Conservation (phyloP, 2,888 invertebrate genomes). For the Brassicogethes aeneus region DNA sequence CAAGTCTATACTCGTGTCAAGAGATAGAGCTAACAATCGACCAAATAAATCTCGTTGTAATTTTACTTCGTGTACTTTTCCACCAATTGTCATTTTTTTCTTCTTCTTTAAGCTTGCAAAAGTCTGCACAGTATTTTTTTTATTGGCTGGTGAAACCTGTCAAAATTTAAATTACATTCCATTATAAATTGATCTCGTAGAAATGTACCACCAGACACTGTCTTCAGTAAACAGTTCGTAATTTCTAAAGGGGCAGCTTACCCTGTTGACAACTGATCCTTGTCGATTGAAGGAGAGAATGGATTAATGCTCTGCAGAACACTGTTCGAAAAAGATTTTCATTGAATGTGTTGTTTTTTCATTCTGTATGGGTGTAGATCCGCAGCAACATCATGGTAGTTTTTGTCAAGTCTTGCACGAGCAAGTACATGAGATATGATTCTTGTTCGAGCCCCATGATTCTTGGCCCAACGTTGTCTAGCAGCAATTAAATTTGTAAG, state of each 20-base stretch:
- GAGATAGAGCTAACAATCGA: slow-evolving; percentile 14
- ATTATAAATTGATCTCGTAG: slow-evolving; percentile 11
- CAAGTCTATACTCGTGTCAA: slow-evolving; percentile 10
- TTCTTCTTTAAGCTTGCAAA: slow-evolving; percentile 14
- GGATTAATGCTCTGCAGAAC: slow-evolving; percentile 16
- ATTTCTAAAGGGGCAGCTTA: slow-evolving; percentile 1
- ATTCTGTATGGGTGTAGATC: slow-evolving; percentile 9
- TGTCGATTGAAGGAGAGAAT: slow-evolving; percentile 15
- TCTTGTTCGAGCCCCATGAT: slow-evolving; percentile 17
- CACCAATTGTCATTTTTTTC: slow-evolving; percentile 12
- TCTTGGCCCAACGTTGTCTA: slow-evolving; percentile 22
- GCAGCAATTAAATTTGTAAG: slow-evolving; percentile 22
- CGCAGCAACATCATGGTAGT: slow-evolving; percentile 5
- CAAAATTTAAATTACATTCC: slow-evolving; percentile 10
- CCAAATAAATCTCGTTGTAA: too few species aligned
- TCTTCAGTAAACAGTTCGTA: slow-evolving; percentile 6
- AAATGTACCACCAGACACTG: slow-evolving; percentile 8
- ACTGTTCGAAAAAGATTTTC: slow-evolving; percentile 10
- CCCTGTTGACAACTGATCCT: slow-evolving; percentile 2
- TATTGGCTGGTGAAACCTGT: slow-evolving; percentile 12
- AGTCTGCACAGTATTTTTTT: slow-evolving; percentile 13
- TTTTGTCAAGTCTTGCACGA: slow-evolving; percentile 13
- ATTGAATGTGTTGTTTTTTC: slow-evolving; percentile 10
- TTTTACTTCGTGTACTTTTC: slow-evolving; percentile 14
- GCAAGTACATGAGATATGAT: slow-evolving; percentile 16